Conservation (phyloP, 2,797 vertebrate species). For the Chromis chromis region DNA sequence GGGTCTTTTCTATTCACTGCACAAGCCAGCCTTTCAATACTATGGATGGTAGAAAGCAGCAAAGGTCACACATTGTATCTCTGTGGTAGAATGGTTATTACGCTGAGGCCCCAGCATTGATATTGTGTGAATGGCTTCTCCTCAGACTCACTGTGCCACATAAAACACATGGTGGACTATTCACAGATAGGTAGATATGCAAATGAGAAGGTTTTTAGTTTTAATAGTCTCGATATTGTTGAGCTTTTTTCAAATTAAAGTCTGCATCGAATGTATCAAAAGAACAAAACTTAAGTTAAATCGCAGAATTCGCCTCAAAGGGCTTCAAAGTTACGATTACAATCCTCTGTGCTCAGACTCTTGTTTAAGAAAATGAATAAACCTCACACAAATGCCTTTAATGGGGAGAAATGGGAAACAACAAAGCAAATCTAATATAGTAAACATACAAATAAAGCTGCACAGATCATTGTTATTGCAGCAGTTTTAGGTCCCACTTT, state of each 20-base stretch:
- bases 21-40: slow-evolving; percentile 34
- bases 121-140: slow-evolving; percentile 33
- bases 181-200: neutral
- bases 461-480: slow-evolving; percentile 4
- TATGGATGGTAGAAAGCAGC: slow-evolving; percentile 31
- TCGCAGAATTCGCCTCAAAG: neutral
- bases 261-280: neutral
- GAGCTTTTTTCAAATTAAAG: neutral
- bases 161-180: slow-evolving; percentile 19
- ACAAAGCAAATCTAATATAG: slow-evolving; percentile 2
- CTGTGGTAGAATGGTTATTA: slow-evolving; percentile 32
- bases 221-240: neutral
- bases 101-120: slow-evolving; percentile 30
- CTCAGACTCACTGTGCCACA: slow-evolving; percentile 17
- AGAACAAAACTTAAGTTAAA: no score
- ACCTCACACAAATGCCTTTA: no score
- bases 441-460: neutral
- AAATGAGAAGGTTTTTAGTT: neutral
- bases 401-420: neutral
- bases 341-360: neutral
- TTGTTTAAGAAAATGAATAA: no score
- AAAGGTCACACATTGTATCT: slow-evolving; percentile 56
- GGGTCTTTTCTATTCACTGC: slow-evolving; percentile 17
- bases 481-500: neutral
- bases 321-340: neutral